These are phyloP conservation scores for Phyto melanocephala DNA, from an alignment of 2,888 invertebrate genomes.

Conservation along the genomic window DNA sequence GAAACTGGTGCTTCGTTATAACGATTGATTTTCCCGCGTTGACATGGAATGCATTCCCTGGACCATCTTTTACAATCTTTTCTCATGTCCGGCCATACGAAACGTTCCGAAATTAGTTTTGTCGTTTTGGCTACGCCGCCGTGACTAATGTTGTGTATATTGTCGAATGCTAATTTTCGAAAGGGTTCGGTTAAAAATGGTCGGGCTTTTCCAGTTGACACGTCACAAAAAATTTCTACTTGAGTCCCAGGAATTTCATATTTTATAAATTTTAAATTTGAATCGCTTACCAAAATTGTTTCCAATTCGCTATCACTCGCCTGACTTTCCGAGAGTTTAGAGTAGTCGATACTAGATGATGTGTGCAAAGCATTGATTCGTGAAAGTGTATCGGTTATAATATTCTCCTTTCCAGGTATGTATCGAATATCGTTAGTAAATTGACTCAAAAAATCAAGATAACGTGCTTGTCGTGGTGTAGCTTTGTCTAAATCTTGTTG, in stretches of 20 bases:
- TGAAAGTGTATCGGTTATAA: constrained; percentile 30
- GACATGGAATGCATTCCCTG: constrained; percentile 14
- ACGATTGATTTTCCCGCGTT: constrained; percentile 21
- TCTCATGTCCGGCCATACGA: constrained; percentile 25
- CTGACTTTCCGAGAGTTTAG: constrained; percentile 68
- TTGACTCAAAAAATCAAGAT: constrained; percentile 26
- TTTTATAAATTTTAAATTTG: constrained; percentile 1
- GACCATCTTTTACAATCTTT: constrained; percentile 19
- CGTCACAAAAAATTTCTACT: constrained; percentile 32
- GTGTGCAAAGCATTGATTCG: constrained; percentile 56
- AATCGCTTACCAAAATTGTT: not conserved
- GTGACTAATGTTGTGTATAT: constrained; percentile 37
- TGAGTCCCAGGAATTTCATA: constrained; percentile 10
- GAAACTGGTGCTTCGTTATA: constrained; percentile 9
- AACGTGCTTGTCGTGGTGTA: constrained; percentile 7
- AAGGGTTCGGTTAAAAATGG: constrained; percentile 36
- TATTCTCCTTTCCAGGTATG: constrained; percentile 40
- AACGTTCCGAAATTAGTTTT: constrained; percentile 8
- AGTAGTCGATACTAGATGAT: constrained; percentile 72
- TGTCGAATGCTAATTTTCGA: constrained; percentile 30
- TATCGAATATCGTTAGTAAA: constrained; percentile 45
- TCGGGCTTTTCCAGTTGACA: constrained; percentile 16
- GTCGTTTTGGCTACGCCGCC: constrained; percentile 4
- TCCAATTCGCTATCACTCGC: not conserved
- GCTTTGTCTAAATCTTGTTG: constrained; percentile 68